phyloP scores from a whole-genome alignment of 1,140 invertebrate species.

The Ruditapes philippinarum region DNA sequence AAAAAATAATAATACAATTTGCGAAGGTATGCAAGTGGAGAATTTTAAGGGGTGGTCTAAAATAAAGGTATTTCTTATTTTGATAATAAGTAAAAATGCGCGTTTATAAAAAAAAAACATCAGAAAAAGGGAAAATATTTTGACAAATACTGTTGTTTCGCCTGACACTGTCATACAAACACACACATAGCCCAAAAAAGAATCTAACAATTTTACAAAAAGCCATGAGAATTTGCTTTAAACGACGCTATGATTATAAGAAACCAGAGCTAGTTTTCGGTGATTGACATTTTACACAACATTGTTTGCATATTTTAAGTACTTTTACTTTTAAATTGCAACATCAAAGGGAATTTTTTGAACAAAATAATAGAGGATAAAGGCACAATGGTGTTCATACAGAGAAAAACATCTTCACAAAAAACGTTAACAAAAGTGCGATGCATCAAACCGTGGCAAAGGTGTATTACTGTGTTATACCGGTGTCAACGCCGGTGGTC shows the following conservation, averaged over 20 bases:
- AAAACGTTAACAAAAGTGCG: constrained; percentile 21
- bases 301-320: constrained; percentile 13
- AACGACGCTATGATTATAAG: not conserved
- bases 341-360: constrained; percentile 20
- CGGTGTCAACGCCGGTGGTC: constrained; percentile 56
- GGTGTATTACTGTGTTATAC: not conserved
- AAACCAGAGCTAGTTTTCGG: not conserved
- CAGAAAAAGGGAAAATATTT: too few relatives aligned
- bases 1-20: too few relatives aligned
- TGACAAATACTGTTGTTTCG: too few relatives aligned
- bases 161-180: too few relatives aligned
- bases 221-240: not conserved
- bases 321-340: constrained; percentile 14
- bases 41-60: too few relatives aligned
- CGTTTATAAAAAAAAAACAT: too few relatives aligned
- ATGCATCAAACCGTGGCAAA: not conserved
- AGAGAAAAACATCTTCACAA: constrained; percentile 13
- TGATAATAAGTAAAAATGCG: too few relatives aligned
- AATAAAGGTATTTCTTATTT: too few relatives aligned
- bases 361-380: constrained; percentile 2
- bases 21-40: too few relatives aligned
- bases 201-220: too few relatives aligned
- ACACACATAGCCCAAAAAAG: too few relatives aligned
- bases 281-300: not conserved
- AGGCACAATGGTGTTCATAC: constrained; percentile 22